Percentiles rank a stretch among this genome's conserved stretches.
phyloP scores from a whole-genome alignment of 2,113 vertebrate species.

The Python bivittatus region DNA sequence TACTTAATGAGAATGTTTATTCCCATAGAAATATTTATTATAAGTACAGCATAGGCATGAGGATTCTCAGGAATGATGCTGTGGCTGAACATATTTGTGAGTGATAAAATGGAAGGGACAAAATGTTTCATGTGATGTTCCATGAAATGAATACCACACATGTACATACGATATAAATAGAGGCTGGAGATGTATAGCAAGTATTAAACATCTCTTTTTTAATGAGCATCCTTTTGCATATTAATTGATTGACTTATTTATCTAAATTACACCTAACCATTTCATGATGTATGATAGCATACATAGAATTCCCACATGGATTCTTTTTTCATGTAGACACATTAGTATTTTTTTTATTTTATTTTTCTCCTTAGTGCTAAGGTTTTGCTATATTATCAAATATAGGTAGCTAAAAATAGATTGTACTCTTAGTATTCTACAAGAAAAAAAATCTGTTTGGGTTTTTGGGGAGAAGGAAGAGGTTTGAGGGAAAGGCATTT shows the following conservation, averaged over 20 bases:
- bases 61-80: background rate
- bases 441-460: background rate
- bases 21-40: background rate
- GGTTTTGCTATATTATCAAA: background rate
- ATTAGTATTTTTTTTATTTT: background rate
- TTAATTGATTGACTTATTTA: background rate
- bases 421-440: background rate
- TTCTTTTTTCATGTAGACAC: background rate
- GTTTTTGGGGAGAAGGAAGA: background rate
- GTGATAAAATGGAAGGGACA: background rate
- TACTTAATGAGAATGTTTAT: background rate
- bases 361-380: background rate
- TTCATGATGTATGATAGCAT: background rate
- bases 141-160: slow-evolving; percentile 9
- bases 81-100: background rate
- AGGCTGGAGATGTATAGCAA: background rate
- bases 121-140: background rate
- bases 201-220: background rate
- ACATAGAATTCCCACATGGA: background rate
- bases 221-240: background rate
- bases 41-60: background rate
- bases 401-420: background rate
- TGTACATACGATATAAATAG: background rate
- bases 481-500: background rate
- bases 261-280: background rate